Base-by-base conservation (phyloP, 2,113 vertebrate genomes). In the Eleginops maclovinus region DNA sequence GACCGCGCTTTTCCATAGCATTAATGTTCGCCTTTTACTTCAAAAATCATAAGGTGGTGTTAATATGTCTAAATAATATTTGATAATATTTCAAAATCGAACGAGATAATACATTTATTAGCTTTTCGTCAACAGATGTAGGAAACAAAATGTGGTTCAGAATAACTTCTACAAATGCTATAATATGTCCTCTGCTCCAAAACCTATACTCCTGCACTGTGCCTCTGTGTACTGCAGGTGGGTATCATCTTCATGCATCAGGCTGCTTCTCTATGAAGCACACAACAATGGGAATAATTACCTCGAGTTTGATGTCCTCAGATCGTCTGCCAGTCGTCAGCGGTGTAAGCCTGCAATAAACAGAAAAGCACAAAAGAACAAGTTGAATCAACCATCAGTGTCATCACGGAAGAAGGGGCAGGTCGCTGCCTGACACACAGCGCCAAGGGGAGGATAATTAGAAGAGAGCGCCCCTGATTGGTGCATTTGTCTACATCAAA, bases 401-500 rank as follows among this genome's bases (percentile, higher is more conserved):
- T 54, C 55, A 71, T 63, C 44, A 26, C 19, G 0, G 22, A 50
- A 72, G 44, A 78, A 49, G 63, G 59, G 72, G 69, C 41, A 76
- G 69, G 51, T 79, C 72, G 5, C 46, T 17, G 67, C 47, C 49
- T 56, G 46, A 83, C 67, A 71, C 26, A 44, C 17, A 59, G 14
- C 14, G 28, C 55, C 47, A 65, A 64, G 58, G 1, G 47, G 36
- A 41, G 73, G 62, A 24, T 68, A 70, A 80, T 77, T 74, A 79
- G 49, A 60, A 41, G 47, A 50, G 36, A 22, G 13, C 0, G 53
- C 60, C 36, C 55, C 56, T 84, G 75, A 86, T 84, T 89, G 81
- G 81, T 79, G 63, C 69, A 58, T 79, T 79, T 82, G 81, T 86
- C 58, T 67, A 63, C 78, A 76, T 86, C 77, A 86, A 79, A 70